These are phyloP conservation scores for Sminthurides aquaticus DNA, from an alignment of 2,888 invertebrate species.

Conservation along the genomic window DNA sequence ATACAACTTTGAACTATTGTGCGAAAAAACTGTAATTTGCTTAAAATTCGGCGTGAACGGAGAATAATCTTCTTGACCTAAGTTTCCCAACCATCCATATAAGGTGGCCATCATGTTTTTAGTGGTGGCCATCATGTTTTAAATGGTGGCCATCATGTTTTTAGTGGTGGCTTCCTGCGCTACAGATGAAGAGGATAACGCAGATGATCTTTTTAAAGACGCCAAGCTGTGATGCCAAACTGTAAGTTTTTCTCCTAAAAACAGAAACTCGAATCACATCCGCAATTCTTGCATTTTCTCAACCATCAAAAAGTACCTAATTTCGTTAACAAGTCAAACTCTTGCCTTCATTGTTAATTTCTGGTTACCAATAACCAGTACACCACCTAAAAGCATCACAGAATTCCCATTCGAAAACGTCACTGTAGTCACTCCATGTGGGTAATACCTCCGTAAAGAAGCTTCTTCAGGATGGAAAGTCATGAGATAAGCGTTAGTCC, in stretches of 20 bases:
- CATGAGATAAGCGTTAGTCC: constrained; percentile 58
- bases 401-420: constrained; percentile 54
- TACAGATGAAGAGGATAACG: constrained; percentile 16
- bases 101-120: too few species aligned
- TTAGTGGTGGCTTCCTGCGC: constrained; percentile 24
- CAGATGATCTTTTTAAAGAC: constrained; percentile 58
- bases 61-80: too few species aligned
- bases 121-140: too few species aligned
- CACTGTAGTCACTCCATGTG: constrained; percentile 56
- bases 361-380: constrained; percentile 20
- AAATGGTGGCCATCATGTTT: too few species aligned
- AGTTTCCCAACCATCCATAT: constrained; percentile 17
- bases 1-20: too few species aligned
- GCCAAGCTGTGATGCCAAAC: constrained; percentile 64
- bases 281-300: too few species aligned
- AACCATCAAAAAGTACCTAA: too few species aligned
- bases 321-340: too few species aligned
- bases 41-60: too few species aligned
- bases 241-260: constrained; percentile 46
- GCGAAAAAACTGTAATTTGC: too few species aligned
- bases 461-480: constrained; percentile 57
- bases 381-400: constrained; percentile 57
- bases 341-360: constrained; percentile 9
- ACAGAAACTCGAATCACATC: too few species aligned
- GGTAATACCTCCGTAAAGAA: constrained; percentile 54